Base-by-base conservation (phyloP, 2,888 invertebrate genomes). In the Troilus luridus region DNA sequence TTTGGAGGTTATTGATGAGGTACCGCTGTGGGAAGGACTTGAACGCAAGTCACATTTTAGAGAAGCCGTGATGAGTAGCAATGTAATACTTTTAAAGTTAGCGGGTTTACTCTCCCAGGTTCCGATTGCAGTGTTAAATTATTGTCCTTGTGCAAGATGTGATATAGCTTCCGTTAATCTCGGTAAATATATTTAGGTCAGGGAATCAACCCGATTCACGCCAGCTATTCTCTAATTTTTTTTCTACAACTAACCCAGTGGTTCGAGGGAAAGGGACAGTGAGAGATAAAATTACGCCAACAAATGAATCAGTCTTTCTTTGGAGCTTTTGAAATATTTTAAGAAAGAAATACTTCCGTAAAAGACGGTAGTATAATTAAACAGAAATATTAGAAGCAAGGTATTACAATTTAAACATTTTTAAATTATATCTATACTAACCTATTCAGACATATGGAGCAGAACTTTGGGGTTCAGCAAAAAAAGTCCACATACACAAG, bases 31-130 rank as follows among this genome's bases (percentile, higher is more conserved):
- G 72, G 72, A 77, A 77, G 72, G 72, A 77, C 41, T 77, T 77
- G 41, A 19, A 77, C 41, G 72, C 72, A 77, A 77, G 72, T 77
- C 72, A 77, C 41, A 77, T 77, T 17, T 77, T 41, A 77, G 41
- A 77, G 72, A 77, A 41, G 72, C 41, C 41, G n/a, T 7, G 41
- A 17, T 77, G 72, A 77, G 72, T 41, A 41, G 21, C 6, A 77
- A 17, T 77, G 72, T 77, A 12, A 41, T 27, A 41, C 27, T 77
- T 41, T 72, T 3, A 27, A 41, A 19, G 17, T 17, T 77, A 77
- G 72, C 27, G 72, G 72, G 14, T 41, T 41, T 41, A 67, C 67
- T 14, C 24, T n/a, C 24, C 24, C 14, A 7, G 12, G 24, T 6
- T 67, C 67, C 67, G 24, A 67, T 24, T 41, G 1, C 41, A 67